Base-by-base conservation (phyloP, 2,797 vertebrate genomes). In the Scarus forsteni region DNA sequence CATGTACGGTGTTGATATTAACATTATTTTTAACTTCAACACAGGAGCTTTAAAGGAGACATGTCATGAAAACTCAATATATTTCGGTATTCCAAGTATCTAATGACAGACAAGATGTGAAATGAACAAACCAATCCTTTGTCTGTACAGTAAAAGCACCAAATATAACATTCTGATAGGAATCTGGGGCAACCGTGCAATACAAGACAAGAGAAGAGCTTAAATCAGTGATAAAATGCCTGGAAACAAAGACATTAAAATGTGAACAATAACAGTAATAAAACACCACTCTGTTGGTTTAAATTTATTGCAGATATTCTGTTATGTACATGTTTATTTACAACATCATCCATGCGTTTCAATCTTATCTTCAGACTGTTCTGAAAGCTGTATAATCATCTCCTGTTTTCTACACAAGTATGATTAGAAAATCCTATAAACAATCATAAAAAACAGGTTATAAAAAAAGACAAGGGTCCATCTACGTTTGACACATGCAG, bases 281-380 rank as follows among this genome's bases (percentile, higher is more conserved):
- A 55, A 45, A 67, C 49, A 62, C 70, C 51, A 11, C 13, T 87
- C 61, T 65, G 72, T 85, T 90, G 27, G 27, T 69, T 82, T 35
- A 35, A 76, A 92, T 93, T 93, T 94, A 95, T 94, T 94, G 90
- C 83, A 82, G 51, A 81, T 91, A 88, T 92, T 94, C 88, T 90
- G 85, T 85, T 94, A 93, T 94, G 83, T 93, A 94, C 92, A 94
- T 83, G 73, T 89, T 85, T 94, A 94, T 94, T 94, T 95, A 94
- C 93, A 92, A 80, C 81, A 79, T 86, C 85, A 82, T 83, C 77
- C 53, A 82, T 80, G 78, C 85, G 74, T 85, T 85, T 80, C 40
- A 76, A 60, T 85, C 54, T 75, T 73, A 75, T 54, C 75, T 73
- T 66, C 60, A 79, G 73, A 84, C 61, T 66, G 85, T 85, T 79